Evolutionary conservation across 1,140 invertebrate species (phyloP).

Genomic region (Papilio glaucus): DNA sequence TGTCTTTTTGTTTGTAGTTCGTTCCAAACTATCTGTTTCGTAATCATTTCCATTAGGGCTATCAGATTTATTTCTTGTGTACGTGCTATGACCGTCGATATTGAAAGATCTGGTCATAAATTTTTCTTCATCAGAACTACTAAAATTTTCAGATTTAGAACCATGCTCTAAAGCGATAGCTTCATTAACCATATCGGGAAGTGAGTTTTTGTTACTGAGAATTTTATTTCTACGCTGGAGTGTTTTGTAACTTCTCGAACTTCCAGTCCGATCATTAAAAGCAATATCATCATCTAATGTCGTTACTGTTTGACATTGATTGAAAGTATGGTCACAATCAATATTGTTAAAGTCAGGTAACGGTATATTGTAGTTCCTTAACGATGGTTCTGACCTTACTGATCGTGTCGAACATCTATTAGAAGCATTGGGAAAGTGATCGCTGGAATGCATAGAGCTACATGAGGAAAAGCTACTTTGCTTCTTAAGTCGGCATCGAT

Average conservation of each 20-base stretch:
- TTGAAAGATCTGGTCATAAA: conserved; percentile 44
- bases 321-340: conserved; percentile 48
- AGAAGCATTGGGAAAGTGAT: conserved; percentile 48
- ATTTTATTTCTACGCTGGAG: conserved; percentile 62
- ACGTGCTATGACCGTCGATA: conserved; percentile 47
- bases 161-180: conserved; percentile 83
- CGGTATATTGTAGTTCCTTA: conserved; percentile 73
- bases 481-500: conserved; percentile 58
- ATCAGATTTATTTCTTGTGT: conserved; percentile 54
- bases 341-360: conserved; percentile 67
- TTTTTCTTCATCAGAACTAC: conserved; percentile 70
- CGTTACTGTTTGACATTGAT: conserved; percentile 60
- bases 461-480: conserved; percentile 65
- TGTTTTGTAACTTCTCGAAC: conserved; percentile 50
- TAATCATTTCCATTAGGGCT: conserved; percentile 84
- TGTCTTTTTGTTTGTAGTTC: conserved; percentile 83
- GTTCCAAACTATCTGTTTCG: conserved; percentile 91
- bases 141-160: conserved; percentile 68
- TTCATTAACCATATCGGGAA: conserved; percentile 86
- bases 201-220: conserved; percentile 76
- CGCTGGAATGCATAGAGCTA: conserved; percentile 47
- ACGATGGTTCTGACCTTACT: conserved; percentile 75
- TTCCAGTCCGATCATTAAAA: conserved; percentile 53
- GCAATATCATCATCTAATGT: conserved; percentile 62
- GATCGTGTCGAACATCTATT: conserved; percentile 68